Evolutionary conservation across 2,888 invertebrate genomes (phyloP), one percentile per base, ranked within the genome.

Genomic region (Agonopterix heracliana): DNA sequence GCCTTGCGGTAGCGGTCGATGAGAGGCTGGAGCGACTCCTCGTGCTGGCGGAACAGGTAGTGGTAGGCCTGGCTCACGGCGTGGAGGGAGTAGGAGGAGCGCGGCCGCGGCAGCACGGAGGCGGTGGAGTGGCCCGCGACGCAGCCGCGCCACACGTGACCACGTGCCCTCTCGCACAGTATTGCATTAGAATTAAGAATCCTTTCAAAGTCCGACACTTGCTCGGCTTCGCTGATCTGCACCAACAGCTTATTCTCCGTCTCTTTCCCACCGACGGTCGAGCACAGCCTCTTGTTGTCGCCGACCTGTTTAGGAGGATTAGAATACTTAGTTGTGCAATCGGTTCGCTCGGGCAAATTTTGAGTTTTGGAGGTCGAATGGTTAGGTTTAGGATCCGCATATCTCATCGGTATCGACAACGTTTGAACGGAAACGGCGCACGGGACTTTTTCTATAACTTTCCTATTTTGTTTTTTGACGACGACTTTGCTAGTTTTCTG

Each of bases 141-240:
- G 62, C 74, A 72, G 50, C 79, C 73, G 57, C 78, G 78, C 87
- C 86, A 87, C 80, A 84, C 82, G 71, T 82, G 81, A 34, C 75
- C 54, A 1, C 71, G 75, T 57, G 76, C 73, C 54, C 80, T 78
- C 68, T 82, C 81, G 64, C 77, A 79, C 82, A 79, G 81, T 83
- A 87, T 84, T 77, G 89, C 85, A 86, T 88, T 88, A 85, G 85
- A 84, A 78, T 83, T 84, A 74, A 91, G 91, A 90, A 91, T 90
- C 90, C 90, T 89, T 82, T 90, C 89, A 86, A 91, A 90, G 82
- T 91, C 90, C 36, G 81, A 79, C 74, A 90, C 88, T 89, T 90
- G 83, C 61, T 89, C 79, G 90, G 91, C 90, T 90, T 91, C 90
- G 59, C 89, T 85, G 77, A 91, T 90, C 77, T 89, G 85, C 71